phyloP scores from a whole-genome alignment of 1,140 invertebrate species.

The Phortica variegata region DNA sequence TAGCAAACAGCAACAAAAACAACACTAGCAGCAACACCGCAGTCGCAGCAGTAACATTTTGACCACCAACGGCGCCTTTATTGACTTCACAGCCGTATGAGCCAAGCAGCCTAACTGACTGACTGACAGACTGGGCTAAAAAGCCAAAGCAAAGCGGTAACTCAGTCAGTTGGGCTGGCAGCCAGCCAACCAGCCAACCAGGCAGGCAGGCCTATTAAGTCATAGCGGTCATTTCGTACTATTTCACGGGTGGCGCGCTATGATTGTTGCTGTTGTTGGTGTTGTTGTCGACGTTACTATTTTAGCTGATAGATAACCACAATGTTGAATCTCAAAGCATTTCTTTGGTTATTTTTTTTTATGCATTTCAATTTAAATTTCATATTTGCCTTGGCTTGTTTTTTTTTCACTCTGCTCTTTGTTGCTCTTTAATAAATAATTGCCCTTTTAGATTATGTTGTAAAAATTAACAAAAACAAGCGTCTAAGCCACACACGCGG shows the following conservation, averaged over 20 bases:
- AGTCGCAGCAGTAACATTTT: conserved; percentile 37
- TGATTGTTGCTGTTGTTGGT: conserved; percentile 2
- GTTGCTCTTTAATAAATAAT: conserved; percentile 27
- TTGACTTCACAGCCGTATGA: conserved; percentile 33
- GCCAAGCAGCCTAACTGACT: conserved; percentile 22
- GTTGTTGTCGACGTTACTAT: no score
- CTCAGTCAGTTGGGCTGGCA: conserved; percentile 14
- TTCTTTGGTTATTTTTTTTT: background rate
- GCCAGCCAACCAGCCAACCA: background rate
- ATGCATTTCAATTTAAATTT: conserved; percentile 3
- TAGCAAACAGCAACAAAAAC: conserved; percentile 25
- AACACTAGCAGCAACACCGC: conserved; percentile 1
- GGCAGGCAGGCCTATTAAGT: conserved; percentile 47
- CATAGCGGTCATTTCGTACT: conserved; percentile 47
- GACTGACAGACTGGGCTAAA: background rate
- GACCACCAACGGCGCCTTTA: conserved; percentile 57
- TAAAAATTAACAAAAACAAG: conserved; percentile 15
- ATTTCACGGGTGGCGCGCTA: conserved; percentile 38
- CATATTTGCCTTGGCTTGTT: background rate
- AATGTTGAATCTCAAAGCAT: no score
- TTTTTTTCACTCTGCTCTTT: background rate
- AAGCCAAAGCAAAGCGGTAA: no score
- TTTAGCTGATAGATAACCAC: background rate
- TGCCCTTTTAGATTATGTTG: conserved; percentile 45
- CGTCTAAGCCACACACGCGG: background rate